These are phyloP conservation scores for Lipophrys pholis DNA, from an alignment of 2,113 vertebrate species.

Conservation along the genomic window DNA sequence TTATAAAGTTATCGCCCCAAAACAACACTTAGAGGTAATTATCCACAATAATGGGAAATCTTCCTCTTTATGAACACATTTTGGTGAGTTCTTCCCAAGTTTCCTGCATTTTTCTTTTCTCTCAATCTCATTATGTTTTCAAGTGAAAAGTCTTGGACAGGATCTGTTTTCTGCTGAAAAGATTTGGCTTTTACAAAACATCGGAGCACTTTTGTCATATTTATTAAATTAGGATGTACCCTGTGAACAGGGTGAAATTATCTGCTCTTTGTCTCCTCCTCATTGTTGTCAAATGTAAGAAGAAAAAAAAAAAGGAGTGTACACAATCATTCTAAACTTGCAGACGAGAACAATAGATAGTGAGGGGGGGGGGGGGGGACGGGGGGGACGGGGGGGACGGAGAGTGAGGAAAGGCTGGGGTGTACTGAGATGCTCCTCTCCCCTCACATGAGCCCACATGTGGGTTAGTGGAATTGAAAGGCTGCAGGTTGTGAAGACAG, in stretches of 20 bases:
- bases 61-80: neutral
- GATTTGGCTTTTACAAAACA: conserved; percentile 18
- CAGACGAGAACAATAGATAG: conserved; percentile 28
- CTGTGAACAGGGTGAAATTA: conserved; percentile 36
- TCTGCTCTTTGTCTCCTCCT: conserved; percentile 30
- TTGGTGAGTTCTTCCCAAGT: neutral
- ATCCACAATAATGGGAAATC: conserved; percentile 2
- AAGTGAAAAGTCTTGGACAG: neutral
- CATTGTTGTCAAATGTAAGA: conserved; percentile 42
- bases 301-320: neutral
- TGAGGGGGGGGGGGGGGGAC: conserved; percentile 3
- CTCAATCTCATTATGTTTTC: conserved; percentile 4
- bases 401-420: neutral
- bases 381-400: neutral
- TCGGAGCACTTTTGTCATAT: conserved; percentile 14
- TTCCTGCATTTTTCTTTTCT: neutral
- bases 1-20: conserved; percentile 5
- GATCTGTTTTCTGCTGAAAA: conserved; percentile 22
- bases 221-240: conserved; percentile 13
- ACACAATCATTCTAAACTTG: conserved; percentile 7
- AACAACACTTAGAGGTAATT: conserved; percentile 13
- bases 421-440: conserved; percentile 20
- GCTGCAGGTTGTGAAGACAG: conserved; percentile 65
- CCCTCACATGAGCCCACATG: conserved; percentile 37
- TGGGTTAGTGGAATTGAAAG: conserved; percentile 65